Evolutionary conservation across 2,797 vertebrate genomes (phyloP), one percentile per base, ranked within the genome.

Genomic region (Darevskia mixta): DNA sequence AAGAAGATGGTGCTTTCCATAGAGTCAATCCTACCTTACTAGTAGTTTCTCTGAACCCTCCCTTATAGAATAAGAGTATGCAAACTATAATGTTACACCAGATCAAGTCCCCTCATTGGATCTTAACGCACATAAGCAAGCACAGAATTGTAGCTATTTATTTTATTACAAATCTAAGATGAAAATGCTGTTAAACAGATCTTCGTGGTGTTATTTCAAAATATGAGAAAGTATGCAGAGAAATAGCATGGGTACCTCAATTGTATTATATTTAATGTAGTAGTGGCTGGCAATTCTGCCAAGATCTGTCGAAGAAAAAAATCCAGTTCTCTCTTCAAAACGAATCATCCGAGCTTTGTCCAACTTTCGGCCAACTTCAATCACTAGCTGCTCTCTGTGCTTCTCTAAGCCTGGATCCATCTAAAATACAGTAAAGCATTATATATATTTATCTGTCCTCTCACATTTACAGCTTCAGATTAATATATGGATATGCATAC

Each of bases 251-350:
- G 0, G 73, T 97, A 99, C 99, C 99, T 99, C 98, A 55, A 99
- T 99, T 72, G 99, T 99, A 95, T 98, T 99, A 95, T 99, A 99
- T 94, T 97, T 98, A 96, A 99, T 99, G 96, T 99, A 99, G 95
- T 98, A 99, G 97, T 99, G 99, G 94, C 99, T 99, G 93, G 99
- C 98, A 0, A 98, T 99, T 96, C 99, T 96, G 93, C 98, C 99
- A 92, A 99, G 95, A 95, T 99, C 99, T 1, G 99, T 99, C 64
- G 98, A 99, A 73, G 98, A 98, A 90, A 99, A 99, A 96, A 99
- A 99, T 17, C 98, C 98, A 2, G 98, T 99, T 84, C 99, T 97
- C 89, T 99, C 98, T 92, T 99, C 98, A 86, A 99, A 99, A 88
- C 98, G 98, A 96, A 99, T 99, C 99, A 99, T 99, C 35, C 97